These are phyloP conservation scores for Nephrotoma appendiculata DNA, from an alignment of 2,888 invertebrate genomes.

Conservation along the genomic window DNA sequence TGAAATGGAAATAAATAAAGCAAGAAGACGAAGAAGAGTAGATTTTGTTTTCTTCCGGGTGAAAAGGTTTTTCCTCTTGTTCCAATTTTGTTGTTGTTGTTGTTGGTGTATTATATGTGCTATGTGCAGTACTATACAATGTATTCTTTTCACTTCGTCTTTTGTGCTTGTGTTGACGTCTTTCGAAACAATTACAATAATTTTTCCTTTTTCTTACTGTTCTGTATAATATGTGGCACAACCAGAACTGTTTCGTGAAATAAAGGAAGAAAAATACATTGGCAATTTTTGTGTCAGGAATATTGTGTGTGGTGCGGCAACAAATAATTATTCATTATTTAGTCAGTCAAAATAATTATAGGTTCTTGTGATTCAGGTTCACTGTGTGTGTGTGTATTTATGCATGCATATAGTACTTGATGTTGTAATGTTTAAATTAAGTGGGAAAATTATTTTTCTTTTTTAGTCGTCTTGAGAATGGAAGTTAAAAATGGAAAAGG, in stretches of 20 bases:
- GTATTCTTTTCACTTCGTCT: background rate
- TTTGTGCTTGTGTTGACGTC: background rate
- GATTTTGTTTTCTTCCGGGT: background rate
- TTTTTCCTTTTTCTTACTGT: background rate
- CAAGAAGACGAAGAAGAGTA: background rate
- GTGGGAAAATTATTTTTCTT: background rate
- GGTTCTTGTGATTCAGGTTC: background rate
- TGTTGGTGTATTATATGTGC: background rate
- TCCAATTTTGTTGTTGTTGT: background rate
- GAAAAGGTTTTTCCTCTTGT: background rate
- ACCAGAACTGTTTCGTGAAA: background rate
- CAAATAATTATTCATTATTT: background rate
- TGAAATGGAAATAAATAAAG: background rate
- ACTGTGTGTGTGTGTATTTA: background rate
- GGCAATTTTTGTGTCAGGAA: background rate
- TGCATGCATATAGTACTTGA: background rate
- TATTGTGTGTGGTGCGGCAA: background rate
- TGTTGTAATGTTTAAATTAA: background rate
- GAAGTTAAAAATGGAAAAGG: background rate
- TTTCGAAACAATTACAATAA: background rate
- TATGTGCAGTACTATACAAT: background rate
- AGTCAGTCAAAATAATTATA: background rate
- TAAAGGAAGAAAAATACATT: background rate
- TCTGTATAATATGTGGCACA: background rate
- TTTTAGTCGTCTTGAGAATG: background rate